Evolutionary conservation across 2,888 invertebrate genomes (phyloP).

Genomic region (Eilema griseolum): DNA sequence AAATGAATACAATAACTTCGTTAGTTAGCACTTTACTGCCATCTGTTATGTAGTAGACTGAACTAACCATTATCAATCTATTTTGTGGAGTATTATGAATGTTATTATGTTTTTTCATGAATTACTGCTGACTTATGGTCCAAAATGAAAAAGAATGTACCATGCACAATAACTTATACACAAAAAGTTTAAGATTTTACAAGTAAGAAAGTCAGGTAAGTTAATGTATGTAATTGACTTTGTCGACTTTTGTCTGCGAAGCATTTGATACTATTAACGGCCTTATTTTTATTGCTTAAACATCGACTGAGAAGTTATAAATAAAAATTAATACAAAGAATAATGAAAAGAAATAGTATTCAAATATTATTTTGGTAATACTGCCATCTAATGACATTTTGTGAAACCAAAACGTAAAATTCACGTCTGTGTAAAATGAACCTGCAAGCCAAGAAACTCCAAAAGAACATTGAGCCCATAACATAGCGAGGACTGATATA

Average conservation of each 20-base stretch:
- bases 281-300: not conserved
- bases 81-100: not conserved
- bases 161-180: not conserved
- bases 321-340: not conserved
- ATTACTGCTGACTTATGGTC: not conserved
- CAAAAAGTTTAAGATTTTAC: not conserved
- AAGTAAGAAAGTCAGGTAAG: not conserved
- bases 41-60: constrained; percentile 28
- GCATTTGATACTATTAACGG: too few species aligned
- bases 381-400: constrained; percentile 56
- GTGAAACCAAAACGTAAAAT: constrained; percentile 57
- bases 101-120: not conserved
- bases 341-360: not conserved
- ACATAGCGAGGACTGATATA: not conserved
- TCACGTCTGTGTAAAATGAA: constrained; percentile 50
- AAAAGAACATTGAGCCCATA: constrained; percentile 14
- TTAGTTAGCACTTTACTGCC: constrained; percentile 22
- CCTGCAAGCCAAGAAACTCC: constrained; percentile 35
- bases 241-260: not conserved
- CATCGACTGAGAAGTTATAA: not conserved
- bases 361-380: constrained; percentile 15
- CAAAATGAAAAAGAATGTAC: not conserved
- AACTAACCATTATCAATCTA: not conserved
- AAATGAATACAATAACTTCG: not conserved
- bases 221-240: not conserved